Base-by-base conservation (phyloP, 1,140 invertebrate species). In the Drosophila asahinai region DNA sequence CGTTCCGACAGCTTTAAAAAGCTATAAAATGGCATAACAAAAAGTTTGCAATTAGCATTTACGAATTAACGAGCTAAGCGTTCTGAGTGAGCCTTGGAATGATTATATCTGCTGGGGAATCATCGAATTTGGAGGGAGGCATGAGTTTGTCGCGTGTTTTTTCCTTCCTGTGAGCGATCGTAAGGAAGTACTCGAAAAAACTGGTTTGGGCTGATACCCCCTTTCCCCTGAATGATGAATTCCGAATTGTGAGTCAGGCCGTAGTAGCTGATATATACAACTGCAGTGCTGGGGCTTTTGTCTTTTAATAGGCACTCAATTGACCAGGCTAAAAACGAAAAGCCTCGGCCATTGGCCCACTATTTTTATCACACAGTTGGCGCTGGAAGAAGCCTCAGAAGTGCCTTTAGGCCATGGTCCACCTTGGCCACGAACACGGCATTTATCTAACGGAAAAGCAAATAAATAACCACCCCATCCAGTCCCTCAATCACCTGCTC, bases 101-200 rank as follows among this genome's bases (percentile, higher is more conserved):
- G 83, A 87, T 81, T 80, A 77, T 74, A 77, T 78, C 76, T 66
- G 47, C 30, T 43, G 55, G 64, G 68, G 73, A 76, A 58, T 76
- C 74, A 60, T 77, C 62, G 15, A n/a, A 42, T 55, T 27, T 47
- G 73, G 17, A 58, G 30, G 73, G 43, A 67, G 74, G 79, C 83
- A 87, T 83, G 65, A 81, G 72, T 47, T 75, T 71, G 48, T 86
- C 77, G 83, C 84, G 84, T 87, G 83, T 51, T 59, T 65, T 42
- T 30, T 30, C 55, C 25, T 54, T 78, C 61, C 49, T 70, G 57
- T 36, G 60, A 60, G 40, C 38, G 68, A 83, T 76, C 80, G 62
- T 61, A 89, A 83, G 83, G 77, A 89, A 89, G 64, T 81, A 49
- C 52, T 52, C n/a, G 38, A 14, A 12, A 52, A 73, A 73, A 74